Evolutionary conservation across 1,140 invertebrate genomes (phyloP).

Genomic region (Polypedilum vanderplanki): DNA sequence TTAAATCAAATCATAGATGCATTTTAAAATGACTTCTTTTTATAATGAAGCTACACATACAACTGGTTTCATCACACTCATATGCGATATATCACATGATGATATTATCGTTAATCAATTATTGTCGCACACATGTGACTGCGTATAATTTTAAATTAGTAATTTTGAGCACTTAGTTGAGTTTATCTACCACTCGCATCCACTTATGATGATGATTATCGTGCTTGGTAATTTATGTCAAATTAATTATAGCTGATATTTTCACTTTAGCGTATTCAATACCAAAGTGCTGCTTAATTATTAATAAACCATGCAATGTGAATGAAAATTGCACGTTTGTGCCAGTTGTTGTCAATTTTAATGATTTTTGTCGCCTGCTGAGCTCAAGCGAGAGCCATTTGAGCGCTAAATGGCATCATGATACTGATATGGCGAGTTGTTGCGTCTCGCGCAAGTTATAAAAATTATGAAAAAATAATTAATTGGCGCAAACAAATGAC

Average conservation of each 20-base stretch:
- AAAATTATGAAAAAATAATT: constrained; percentile 8
- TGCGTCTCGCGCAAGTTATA: background rate
- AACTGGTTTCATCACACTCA: no score
- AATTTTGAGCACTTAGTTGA: background rate
- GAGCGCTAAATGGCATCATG: background rate
- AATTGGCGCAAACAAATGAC: constrained; percentile 12
- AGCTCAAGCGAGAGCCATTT: background rate
- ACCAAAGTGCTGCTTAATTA: constrained; percentile 12
- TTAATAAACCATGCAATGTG: background rate
- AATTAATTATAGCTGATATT: background rate
- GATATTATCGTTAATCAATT: background rate
- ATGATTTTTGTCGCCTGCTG: constrained; percentile 16
- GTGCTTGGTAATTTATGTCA: constrained; percentile 1
- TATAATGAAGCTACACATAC: no score
- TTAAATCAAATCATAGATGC: no score
- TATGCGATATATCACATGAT: background rate
- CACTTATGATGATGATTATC: background rate
- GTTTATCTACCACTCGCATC: background rate
- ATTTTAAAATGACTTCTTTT: no score
- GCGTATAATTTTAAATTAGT: constrained; percentile 6
- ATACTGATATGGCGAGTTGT: background rate
- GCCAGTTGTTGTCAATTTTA: constrained; percentile 15
- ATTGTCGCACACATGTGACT: background rate
- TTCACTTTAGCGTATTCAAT: background rate
- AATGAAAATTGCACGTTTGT: background rate